phyloP scores from a whole-genome alignment of 2,888 invertebrate species.

The Spodoptera littoralis region DNA sequence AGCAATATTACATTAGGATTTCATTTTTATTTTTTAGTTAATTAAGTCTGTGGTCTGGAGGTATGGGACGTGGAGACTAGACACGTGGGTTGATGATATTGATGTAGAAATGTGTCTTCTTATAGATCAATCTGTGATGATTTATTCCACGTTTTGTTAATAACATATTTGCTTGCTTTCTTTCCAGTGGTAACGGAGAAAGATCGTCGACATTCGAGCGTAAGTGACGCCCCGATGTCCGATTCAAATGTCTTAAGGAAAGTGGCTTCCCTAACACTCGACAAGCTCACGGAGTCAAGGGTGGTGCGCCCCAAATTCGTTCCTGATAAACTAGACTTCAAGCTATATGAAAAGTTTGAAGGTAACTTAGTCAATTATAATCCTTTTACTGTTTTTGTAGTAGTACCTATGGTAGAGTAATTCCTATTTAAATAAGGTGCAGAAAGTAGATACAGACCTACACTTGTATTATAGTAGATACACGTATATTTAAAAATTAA shows the following conservation, averaged over 20 bases:
- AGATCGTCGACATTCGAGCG: slow-evolving; percentile 83
- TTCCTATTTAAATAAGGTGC: no score
- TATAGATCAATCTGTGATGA: no score
- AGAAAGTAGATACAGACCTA: no score
- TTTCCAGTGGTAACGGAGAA: slow-evolving; percentile 67
- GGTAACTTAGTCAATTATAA: slow-evolving; percentile 85
- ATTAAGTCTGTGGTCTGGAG: no score
- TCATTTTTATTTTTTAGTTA: no score
- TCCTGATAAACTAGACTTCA: slow-evolving; percentile 95
- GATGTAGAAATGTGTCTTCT: no score
- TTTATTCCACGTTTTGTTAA: neutral
- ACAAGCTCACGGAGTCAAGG: slow-evolving; percentile 91
- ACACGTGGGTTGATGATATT: neutral
- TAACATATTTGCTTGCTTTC: slow-evolving; percentile 2
- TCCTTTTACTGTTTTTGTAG: no score
- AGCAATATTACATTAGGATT: no score
- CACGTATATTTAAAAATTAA: no score
- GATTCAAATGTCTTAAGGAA: slow-evolving; percentile 94
- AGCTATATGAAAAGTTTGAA: slow-evolving; percentile 97
- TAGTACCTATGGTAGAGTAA: no score
- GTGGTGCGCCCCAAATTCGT: slow-evolving; percentile 92
- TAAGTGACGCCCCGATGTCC: slow-evolving; percentile 82
- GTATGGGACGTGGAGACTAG: no score
- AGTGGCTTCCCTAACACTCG: slow-evolving; percentile 94
- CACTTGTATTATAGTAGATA: no score